Conservation (phyloP, 2,888 invertebrate genomes). For the Morpho helenor region DNA sequence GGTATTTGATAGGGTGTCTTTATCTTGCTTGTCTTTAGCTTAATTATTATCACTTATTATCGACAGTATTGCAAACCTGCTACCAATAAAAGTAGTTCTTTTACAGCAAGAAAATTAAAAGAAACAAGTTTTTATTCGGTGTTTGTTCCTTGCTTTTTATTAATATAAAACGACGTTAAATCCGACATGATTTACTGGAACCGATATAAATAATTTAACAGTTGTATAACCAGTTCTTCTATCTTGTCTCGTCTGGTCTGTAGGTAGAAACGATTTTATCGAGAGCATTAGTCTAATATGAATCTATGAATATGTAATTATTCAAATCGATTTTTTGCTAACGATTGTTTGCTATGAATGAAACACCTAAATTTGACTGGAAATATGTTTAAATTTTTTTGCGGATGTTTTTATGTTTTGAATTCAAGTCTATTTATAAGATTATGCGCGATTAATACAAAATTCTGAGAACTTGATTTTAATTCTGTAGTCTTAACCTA, state of each 20-base stretch:
- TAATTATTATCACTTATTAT: too few species aligned
- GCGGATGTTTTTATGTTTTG: constrained; percentile 1
- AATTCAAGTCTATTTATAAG: constrained; percentile 1
- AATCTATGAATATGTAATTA: constrained; percentile 15
- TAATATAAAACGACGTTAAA: constrained; percentile 5
- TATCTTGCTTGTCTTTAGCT: too few species aligned
- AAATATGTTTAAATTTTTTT: constrained; percentile 3
- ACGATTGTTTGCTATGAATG: constrained; percentile 11
- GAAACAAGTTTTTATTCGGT: too few species aligned
- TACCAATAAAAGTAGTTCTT: too few species aligned
- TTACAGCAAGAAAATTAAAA: too few species aligned
- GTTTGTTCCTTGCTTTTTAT: background rate
- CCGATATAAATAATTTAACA: constrained; percentile 17
- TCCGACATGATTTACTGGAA: constrained; percentile 5
- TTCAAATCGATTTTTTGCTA: constrained; percentile 8
- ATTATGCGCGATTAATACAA: too few species aligned
- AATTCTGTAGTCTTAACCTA: too few species aligned
- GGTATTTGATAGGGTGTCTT: too few species aligned
- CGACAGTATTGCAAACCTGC: too few species aligned
- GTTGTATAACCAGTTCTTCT: constrained; percentile 16
- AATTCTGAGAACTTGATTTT: too few species aligned
- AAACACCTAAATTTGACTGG: constrained; percentile 4
- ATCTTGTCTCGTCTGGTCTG: constrained; percentile 2
- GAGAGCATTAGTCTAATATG: constrained; percentile 12
- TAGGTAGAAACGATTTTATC: constrained; percentile 4